phyloP scores from a whole-genome alignment of 2,113 vertebrate species.

The Ochotona princeps region DNA sequence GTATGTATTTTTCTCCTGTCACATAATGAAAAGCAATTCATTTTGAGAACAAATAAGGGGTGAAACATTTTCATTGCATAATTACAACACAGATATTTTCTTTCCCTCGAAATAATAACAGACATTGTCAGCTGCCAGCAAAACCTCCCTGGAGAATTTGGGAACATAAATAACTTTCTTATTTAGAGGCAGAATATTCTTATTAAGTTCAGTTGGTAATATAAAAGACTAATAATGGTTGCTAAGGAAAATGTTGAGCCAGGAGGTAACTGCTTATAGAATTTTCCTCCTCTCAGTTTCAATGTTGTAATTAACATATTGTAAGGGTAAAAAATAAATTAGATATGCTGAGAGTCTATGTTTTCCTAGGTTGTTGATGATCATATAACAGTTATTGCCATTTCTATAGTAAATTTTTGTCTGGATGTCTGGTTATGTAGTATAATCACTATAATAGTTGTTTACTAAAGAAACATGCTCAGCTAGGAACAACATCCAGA shows the following conservation, averaged over 20 bases:
- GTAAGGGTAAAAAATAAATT: conserved; percentile 29
- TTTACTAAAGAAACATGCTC: not conserved
- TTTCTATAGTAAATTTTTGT: not conserved
- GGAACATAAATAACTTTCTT: conserved; percentile 50
- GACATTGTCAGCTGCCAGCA: conserved; percentile 49
- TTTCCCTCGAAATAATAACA: conserved; percentile 56
- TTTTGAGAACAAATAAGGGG: conserved; percentile 3
- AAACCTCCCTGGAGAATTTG: conserved; percentile 31
- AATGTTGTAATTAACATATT: conserved; percentile 11
- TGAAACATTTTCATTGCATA: not conserved
- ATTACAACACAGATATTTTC: conserved; percentile 22
- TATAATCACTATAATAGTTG: not conserved
- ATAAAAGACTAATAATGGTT: conserved; percentile 56
- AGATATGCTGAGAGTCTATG: not conserved
- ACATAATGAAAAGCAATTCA: conserved; percentile 13
- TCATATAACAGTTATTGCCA: not conserved
- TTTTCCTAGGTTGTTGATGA: not conserved
- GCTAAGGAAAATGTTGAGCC: not conserved
- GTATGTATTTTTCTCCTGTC: not conserved
- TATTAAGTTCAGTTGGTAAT: conserved; percentile 36
- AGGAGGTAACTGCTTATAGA: conserved; percentile 35
- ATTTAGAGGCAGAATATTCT: conserved; percentile 60
- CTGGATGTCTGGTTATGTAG: not conserved
- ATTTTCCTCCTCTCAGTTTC: not conserved
- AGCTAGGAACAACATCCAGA: not conserved